Evolutionary conservation across 2,797 vertebrate species (phyloP), one percentile per base, ranked within the genome.

Genomic region (Triplophysa yarkandensis): DNA sequence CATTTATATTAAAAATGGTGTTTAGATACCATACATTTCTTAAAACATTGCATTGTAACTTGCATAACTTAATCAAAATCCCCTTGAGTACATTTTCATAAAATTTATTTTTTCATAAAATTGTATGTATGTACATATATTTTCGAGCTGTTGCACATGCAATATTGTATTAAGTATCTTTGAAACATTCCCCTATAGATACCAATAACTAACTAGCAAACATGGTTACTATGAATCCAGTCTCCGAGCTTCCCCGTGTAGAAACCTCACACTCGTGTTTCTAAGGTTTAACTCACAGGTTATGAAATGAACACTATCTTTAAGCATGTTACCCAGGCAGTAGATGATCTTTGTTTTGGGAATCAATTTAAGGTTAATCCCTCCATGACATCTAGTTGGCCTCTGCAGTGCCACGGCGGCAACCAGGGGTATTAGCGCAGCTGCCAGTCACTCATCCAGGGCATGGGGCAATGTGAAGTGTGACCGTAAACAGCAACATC

Each of bases 401-500:
- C 84, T 81, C 77, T 46, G 71, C 77, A 41, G 81, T 17, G 83
- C 68, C 73, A 71, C 66, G 74, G 81, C 76, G 76, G 60, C 77
- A 78, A 14, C 13, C 39, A n/a, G 23, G 21, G 27, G 76, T 65
- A 78, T 81, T 81, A 61, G 78, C 67, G 60, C 75, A 30, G 66
- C 75, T 85, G 83, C 85, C 82, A 77, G 79, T 80, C 81, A 78
- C 79, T 62, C 75, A 81, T 84, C 77, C 80, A 70, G 79, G 77
- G 80, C 64, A 76, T 77, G 69, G 77, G 71, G 66, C 74, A 72
- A 71, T 81, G 27, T 79, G 76, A 86, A 88, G 84, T 81, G 79
- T 88, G 87, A 91, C 89, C 80, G 85, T 88, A 85, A 84, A 87
- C 83, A 60, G 76, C 44, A 63, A 76, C 65, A 80, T 88, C 87